Conservation (phyloP, 2,888 invertebrate genomes). For the Eupithecia subumbrata region DNA sequence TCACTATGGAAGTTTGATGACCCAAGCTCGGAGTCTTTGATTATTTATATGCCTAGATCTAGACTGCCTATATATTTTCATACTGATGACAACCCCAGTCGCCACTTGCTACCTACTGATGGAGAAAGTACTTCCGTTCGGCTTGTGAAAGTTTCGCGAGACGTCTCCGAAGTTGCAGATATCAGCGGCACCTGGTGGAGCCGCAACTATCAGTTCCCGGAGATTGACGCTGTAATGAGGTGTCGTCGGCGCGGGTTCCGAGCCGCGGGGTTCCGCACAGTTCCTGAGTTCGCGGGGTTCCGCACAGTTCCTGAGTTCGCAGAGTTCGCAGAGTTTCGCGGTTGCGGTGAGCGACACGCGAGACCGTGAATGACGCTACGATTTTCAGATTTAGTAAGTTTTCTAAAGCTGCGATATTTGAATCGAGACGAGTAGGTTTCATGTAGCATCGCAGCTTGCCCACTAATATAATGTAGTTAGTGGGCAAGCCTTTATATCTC, state of each 20-base stretch:
- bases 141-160: background rate
- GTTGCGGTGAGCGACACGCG: slow-evolving; percentile 11
- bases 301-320: slow-evolving; percentile 10
- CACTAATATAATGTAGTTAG: no score
- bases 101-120: no score
- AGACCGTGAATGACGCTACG: slow-evolving; percentile 2
- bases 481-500: background rate
- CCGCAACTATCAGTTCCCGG: slow-evolving; percentile 22
- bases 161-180: slow-evolving; percentile 1
- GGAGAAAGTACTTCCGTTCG: background rate
- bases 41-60: background rate
- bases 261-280: slow-evolving; percentile 7
- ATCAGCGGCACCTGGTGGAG: slow-evolving; percentile 17
- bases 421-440: no score
- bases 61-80: background rate
- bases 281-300: slow-evolving; percentile 12
- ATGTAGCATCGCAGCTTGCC: no score
- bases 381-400: background rate
- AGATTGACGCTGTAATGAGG: slow-evolving; percentile 30
- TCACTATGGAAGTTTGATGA: no score
- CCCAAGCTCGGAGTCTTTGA: background rate
- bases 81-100: no score
- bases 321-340: slow-evolving; percentile 10
- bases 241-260: slow-evolving; percentile 18
- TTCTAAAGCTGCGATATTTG: background rate